phyloP scores from a whole-genome alignment of 2,888 invertebrate species.

The Timandra comae region DNA sequence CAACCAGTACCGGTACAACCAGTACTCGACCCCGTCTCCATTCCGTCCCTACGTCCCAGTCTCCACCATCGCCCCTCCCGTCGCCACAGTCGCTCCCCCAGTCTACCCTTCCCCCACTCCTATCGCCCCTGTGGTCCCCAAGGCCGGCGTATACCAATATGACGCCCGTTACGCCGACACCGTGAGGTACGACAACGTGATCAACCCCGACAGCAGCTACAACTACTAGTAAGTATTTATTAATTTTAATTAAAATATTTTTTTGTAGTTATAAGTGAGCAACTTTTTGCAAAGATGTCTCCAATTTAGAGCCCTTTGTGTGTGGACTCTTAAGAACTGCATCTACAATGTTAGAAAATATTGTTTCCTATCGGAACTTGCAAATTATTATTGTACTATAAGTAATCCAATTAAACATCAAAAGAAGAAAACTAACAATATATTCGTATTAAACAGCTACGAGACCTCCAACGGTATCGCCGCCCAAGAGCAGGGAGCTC shows the following conservation, averaged over 20 bases:
- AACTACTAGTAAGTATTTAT: conserved; percentile 63
- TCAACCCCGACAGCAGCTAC: conserved; percentile 73
- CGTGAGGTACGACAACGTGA: conserved; percentile 56
- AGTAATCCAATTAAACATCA: too few relatives aligned
- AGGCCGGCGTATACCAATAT: conserved; percentile 10
- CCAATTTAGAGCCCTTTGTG: too few relatives aligned
- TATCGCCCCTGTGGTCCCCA: conserved; percentile 6
- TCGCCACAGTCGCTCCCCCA: conserved; percentile 4
- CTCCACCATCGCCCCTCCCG: conserved; percentile 9
- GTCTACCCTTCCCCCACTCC: conserved; percentile 8
- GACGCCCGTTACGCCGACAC: conserved; percentile 41
- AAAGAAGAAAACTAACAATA: too few relatives aligned
- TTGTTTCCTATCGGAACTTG: too few relatives aligned
- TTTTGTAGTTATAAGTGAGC: background rate
- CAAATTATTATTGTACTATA: too few relatives aligned
- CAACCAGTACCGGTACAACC: conserved; percentile 10
- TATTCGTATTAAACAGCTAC: conserved; percentile 65
- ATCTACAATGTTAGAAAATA: too few relatives aligned
- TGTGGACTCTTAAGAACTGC: too few relatives aligned
- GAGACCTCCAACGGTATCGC: conserved; percentile 80
- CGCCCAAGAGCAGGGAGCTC: conserved; percentile 74
- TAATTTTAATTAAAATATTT: background rate
- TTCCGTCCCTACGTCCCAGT: conserved; percentile 14
- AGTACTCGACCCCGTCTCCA: conserved; percentile 11
- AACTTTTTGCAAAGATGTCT: too few relatives aligned